Base-by-base conservation (phyloP, 2,113 vertebrate species). In the Peromyscus polionotus region DNA sequence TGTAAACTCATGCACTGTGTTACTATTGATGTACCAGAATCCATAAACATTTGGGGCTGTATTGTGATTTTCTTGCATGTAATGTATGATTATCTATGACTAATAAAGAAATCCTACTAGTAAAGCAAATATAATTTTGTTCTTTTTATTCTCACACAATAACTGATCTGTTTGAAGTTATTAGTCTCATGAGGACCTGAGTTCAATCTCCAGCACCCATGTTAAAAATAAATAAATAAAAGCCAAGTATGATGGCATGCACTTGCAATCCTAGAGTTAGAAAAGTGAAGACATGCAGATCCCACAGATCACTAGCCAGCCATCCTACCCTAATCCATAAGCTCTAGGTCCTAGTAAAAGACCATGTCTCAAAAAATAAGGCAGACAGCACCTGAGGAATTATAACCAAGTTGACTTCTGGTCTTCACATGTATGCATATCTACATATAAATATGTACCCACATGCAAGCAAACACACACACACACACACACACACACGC, bases 1-100 rank as follows among this genome's bases (percentile, higher is more conserved):
- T 57, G 65, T 70, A 67, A 90, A 89, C 2, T 48, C 90, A 94
- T 86, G n/a, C 83, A 93, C 36, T 94, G 87, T 85, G 42, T 93
- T 95, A 61, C 10, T 93, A 13, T 88, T 97, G 31, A 45, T 59
- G 75, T 94, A 16, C 48, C 54, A 75, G 88, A 73, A 95, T 81
- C 95, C 26, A 63, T 81, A 95, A 87, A 88, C 51, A 39, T 90
- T 42, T 89, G 95, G 31, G 83, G 94, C 81, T 97, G 31, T 96
- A 51, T 96, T 98, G 80, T 97, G n/a, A 51, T 90, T 96, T 83
- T 93, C 92, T 94, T 90, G 92, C 98, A 98, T 96, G 96, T 88
- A 54, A 97, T 68, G 28, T 88, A 86, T 20, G 70, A 65, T 36
- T 51, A 63, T 65, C 14, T 57, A 91, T 81, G 59, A 92, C n/a